Percentiles rank a stretch among this genome's conserved stretches.
Conservation (phyloP, 2,113 vertebrate genomes). For the Embiotoca jacksoni region DNA sequence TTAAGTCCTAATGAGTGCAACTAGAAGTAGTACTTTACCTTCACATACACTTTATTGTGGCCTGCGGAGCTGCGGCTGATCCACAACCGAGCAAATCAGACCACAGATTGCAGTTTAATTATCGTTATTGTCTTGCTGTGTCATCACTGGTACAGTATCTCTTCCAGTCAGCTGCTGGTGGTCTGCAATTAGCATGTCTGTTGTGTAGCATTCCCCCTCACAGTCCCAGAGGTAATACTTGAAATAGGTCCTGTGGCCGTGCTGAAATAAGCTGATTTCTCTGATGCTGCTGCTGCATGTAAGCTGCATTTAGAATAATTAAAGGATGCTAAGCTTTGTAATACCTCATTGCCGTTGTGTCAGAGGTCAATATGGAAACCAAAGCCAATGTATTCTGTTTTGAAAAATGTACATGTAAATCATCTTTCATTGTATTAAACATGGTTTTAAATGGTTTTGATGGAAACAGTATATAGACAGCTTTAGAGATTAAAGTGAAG, state of each 20-base stretch:
- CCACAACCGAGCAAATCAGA: conserved; percentile 42
- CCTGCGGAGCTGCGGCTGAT: neutral
- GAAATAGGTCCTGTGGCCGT: conserved; percentile 52
- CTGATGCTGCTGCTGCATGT: conserved; percentile 70
- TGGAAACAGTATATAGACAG: neutral
- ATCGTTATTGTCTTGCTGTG: conserved; percentile 64
- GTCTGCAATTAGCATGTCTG: conserved; percentile 70
- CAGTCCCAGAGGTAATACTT: conserved; percentile 59
- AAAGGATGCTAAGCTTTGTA: conserved; percentile 81
- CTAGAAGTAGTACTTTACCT: neutral
- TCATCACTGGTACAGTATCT: conserved; percentile 33
- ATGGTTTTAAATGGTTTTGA: neutral
- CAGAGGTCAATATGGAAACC: conserved; percentile 67
- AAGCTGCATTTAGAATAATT: conserved; percentile 86
- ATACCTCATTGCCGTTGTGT: conserved; percentile 63
- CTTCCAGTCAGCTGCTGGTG: conserved; percentile 57
- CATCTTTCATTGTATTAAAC: neutral
- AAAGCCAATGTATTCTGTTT: conserved; percentile 38
- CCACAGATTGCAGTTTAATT: conserved; percentile 67
- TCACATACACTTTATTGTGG: neutral
- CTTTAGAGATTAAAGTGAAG: neutral
- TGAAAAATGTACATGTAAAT: conserved; percentile 24
- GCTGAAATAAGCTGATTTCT: conserved; percentile 83
- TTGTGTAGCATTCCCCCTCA: conserved; percentile 41
- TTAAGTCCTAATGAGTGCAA: neutral